These are phyloP conservation scores for Andinoacara biseriatus DNA, from an alignment of 2,113 vertebrate genomes.

Conservation along the genomic window DNA sequence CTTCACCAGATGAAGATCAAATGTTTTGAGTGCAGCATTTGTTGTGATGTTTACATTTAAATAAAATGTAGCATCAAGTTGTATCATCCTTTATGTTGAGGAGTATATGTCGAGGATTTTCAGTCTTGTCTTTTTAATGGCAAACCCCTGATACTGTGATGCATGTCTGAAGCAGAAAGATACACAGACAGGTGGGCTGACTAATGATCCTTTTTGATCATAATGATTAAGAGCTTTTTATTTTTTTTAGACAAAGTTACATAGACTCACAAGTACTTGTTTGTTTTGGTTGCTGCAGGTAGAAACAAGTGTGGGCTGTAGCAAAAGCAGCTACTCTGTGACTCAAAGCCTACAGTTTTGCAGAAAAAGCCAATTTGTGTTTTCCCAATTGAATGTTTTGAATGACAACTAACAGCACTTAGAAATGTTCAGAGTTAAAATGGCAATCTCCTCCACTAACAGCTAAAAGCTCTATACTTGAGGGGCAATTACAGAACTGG, in stretches of 20 bases:
- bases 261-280: no score
- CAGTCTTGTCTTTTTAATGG: conserved; percentile 1
- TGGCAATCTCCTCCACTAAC: background rate
- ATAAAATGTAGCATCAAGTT: conserved; percentile 8
- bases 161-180: background rate
- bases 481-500: background rate
- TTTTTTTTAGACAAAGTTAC: background rate
- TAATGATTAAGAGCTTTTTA: background rate
- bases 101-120: background rate
- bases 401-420: background rate
- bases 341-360: background rate
- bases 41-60: background rate
- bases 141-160: background rate
- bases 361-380: background rate
- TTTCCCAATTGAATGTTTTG: background rate
- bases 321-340: background rate
- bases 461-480: background rate
- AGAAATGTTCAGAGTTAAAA: background rate
- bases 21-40: conserved; percentile 2
- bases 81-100: background rate
- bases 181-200: background rate
- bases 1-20: conserved; percentile 42
- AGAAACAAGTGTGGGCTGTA: background rate
- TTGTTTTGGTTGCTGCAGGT: background rate
- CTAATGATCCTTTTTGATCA: background rate